Evolutionary conservation across 2,113 vertebrate genomes (phyloP), one percentile per base, ranked within the genome.

Genomic region (Cathartes aura): DNA sequence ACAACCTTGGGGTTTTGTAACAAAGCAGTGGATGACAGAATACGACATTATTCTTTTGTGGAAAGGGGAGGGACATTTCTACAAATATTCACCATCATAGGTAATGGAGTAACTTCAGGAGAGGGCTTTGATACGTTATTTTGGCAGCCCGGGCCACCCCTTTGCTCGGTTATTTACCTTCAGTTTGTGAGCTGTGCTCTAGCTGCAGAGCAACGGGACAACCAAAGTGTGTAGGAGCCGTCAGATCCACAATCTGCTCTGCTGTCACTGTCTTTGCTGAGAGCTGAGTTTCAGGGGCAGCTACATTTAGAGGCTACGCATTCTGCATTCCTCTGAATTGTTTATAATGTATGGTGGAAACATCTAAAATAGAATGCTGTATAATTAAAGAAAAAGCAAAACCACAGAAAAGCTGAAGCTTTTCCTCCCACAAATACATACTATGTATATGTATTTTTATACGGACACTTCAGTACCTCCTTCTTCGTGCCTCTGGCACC

Each of bases 311-410:
- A 92, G 59, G 59, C 55, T 63, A 20, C 5, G 3, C 11, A 16
- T 55, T 76, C 63, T 47, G 15, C 78, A 6, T 63, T 89, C 30
- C 36, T 89, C 74, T 79, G 55, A 93, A 36, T 66, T 78, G 50
- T 63, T 87, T 87, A 45, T 89, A 43, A 84, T 48, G 16, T 45
- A 53, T 38, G 63, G 43, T 80, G 36, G 56, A 90, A 88, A 34
- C 13, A 21, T 80, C 67, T 86, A 90, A 94, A 97, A 73, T 63
- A 75, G 21, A 6, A 60, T 72, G 27, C 40, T 29, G 30, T 84
- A 56, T 79, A 95, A 92, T 89, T 66, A 78, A 81, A 86, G 75
- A 29, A 89, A 93, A 87, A 64, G 16, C 26, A 74, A 81, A 95
- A 56, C 8, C 19, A n/a, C 9, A 32, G 36, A 62, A 66, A 68